Conservation (phyloP, 2,113 vertebrate genomes). For the Saguinus imperator region DNA sequence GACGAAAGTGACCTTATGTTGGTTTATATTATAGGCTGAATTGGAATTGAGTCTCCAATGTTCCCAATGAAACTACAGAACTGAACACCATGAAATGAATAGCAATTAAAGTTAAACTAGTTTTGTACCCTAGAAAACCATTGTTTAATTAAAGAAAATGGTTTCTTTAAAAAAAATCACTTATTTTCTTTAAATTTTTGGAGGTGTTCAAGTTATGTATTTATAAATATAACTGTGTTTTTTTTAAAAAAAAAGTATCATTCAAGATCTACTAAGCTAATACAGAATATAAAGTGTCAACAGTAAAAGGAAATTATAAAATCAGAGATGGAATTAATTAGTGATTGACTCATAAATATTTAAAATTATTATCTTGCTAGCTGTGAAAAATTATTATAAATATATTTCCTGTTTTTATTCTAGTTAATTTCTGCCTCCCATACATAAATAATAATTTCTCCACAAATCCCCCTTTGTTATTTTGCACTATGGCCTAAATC, state of each 20-base stretch:
- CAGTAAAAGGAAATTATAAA: not conserved
- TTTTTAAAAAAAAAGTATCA: not conserved
- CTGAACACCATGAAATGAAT: constrained; percentile 45
- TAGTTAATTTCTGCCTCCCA: constrained; percentile 18
- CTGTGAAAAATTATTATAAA: constrained; percentile 53
- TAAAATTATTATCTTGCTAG: constrained; percentile 35
- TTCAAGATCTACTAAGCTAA: not conserved
- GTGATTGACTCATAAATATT: constrained; percentile 34
- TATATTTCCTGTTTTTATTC: constrained; percentile 3
- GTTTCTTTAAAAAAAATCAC: not conserved
- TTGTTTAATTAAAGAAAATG: constrained; percentile 27
- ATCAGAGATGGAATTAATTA: constrained; percentile 47
- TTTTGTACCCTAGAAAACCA: not conserved
- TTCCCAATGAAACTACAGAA: not conserved
- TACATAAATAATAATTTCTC: not conserved
- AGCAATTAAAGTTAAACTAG: constrained; percentile 26
- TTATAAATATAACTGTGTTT: not conserved
- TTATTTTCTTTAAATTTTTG: not conserved
- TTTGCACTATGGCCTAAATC: not conserved
- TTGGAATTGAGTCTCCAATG: not conserved
- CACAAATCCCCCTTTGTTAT: not conserved
- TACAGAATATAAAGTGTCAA: not conserved
- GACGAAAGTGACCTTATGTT: not conserved
- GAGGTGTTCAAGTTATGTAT: not conserved
- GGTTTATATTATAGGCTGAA: not conserved